phyloP scores from a whole-genome alignment of 2,113 vertebrate species.

The Amphiprion ocellaris region DNA sequence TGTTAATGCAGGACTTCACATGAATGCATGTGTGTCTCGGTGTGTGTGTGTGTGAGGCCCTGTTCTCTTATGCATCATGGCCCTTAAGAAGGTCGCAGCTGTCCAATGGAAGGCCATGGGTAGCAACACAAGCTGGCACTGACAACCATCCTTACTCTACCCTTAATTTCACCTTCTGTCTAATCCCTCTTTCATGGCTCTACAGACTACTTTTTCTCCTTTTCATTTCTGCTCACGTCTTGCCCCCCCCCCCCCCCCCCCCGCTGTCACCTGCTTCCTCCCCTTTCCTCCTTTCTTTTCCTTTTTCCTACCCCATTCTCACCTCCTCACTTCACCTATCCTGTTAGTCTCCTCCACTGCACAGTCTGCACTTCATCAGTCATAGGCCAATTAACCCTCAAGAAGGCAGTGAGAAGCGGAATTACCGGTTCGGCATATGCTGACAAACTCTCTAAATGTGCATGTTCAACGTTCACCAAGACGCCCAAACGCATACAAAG shows the following conservation, averaged over 20 bases:
- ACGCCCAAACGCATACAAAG: constrained; percentile 8
- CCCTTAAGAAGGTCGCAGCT: constrained; percentile 69
- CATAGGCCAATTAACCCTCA: constrained; percentile 61
- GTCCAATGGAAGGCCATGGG: constrained; percentile 53
- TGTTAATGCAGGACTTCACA: constrained; percentile 20
- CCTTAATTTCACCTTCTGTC: constrained; percentile 66
- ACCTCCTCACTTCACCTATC: constrained; percentile 30
- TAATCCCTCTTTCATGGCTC: constrained; percentile 15
- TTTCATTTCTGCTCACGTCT: constrained; percentile 39
- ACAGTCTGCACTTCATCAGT: constrained; percentile 57
- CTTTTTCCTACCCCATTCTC: background rate
- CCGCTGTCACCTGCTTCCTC: constrained; percentile 16
- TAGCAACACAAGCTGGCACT: constrained; percentile 67
- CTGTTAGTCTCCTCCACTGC: constrained; percentile 39
- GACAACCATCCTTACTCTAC: constrained; percentile 39
- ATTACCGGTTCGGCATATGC: constrained; percentile 46
- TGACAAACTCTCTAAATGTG: constrained; percentile 54
- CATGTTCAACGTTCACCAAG: constrained; percentile 6
- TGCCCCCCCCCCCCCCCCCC: constrained; percentile 7
- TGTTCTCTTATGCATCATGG: constrained; percentile 19
- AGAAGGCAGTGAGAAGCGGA: constrained; percentile 41
- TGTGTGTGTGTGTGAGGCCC: constrained; percentile 22
- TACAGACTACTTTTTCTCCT: background rate
- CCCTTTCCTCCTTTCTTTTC: background rate
- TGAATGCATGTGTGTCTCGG: background rate